Conservation (phyloP, 2,888 invertebrate species). For the Capitulum mitella region DNA sequence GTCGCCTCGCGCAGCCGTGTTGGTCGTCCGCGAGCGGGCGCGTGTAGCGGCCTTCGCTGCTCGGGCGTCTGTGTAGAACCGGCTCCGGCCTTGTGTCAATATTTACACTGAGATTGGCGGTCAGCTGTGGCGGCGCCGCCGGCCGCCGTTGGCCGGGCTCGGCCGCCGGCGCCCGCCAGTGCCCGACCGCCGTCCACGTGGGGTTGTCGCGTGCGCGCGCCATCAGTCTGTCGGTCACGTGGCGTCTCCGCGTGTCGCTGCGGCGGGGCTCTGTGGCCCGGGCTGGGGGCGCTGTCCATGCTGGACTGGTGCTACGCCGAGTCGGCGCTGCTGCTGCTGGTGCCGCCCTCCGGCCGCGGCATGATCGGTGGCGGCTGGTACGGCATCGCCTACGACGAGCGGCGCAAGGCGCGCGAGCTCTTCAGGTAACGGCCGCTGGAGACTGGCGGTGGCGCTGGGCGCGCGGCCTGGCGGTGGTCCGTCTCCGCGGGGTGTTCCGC, state of each 20-base stretch:
- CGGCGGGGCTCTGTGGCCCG: neutral
- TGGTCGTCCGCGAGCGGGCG: no score
- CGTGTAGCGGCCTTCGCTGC: no score
- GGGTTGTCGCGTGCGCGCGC: neutral
- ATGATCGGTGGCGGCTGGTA: slow-evolving; percentile 22
- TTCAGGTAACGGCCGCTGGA: slow-evolving; percentile 2
- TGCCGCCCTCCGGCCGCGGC: neutral
- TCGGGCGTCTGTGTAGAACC: no score
- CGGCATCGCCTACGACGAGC: slow-evolving; percentile 3
- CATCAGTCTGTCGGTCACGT: no score
- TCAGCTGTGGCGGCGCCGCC: neutral
- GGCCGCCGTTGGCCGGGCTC: neutral
- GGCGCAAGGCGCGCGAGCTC: neutral
- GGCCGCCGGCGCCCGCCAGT: neutral
- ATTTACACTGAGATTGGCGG: neutral
- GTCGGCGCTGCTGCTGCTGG: neutral
- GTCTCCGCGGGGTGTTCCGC: no score
- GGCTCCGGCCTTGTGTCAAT: no score
- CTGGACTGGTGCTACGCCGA: neutral
- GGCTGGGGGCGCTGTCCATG: neutral
- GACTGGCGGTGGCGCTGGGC: no score
- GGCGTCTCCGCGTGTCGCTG: neutral
- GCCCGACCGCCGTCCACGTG: neutral
- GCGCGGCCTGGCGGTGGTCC: no score
- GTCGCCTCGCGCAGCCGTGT: no score